Evolutionary conservation across 2,888 invertebrate species (phyloP).

Genomic region (Polyommatus icarus): DNA sequence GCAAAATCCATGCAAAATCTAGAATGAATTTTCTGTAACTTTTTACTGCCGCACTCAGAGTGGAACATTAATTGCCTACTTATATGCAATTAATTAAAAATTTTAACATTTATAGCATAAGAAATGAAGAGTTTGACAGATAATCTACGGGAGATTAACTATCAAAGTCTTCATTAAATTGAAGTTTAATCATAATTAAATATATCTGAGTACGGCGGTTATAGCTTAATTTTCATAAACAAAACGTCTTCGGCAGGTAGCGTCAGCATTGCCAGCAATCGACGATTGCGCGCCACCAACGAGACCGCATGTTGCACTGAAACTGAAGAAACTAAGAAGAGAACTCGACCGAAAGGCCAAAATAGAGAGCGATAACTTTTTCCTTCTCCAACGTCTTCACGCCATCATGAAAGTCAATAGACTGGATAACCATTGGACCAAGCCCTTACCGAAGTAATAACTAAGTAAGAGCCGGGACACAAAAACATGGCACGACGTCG

Average conservation of each 20-base stretch:
- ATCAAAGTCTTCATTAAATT: too few relatives aligned
- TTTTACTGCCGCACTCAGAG: too few relatives aligned
- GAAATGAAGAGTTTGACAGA: too few relatives aligned
- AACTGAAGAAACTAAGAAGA: slow-evolving; percentile 85
- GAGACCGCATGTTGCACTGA: slow-evolving; percentile 83
- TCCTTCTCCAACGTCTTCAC: slow-evolving; percentile 83
- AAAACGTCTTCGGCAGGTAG: slow-evolving; percentile 66
- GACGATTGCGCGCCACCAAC: slow-evolving; percentile 83
- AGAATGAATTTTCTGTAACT: neutral
- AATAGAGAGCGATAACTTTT: slow-evolving; percentile 85
- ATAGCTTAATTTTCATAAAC: neutral
- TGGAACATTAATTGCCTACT: too few relatives aligned
- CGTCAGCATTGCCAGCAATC: slow-evolving; percentile 83
- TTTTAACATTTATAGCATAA: too few relatives aligned
- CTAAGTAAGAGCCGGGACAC: too few relatives aligned
- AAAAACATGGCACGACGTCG: too few relatives aligned
- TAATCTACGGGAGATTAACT: too few relatives aligned
- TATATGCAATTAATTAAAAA: too few relatives aligned
- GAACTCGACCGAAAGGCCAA: slow-evolving; percentile 83
- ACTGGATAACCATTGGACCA: slow-evolving; percentile 84
- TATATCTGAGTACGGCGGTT: neutral
- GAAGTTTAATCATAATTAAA: too few relatives aligned
- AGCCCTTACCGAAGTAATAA: slow-evolving; percentile 81
- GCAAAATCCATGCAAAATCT: neutral
- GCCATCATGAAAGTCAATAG: slow-evolving; percentile 84